Percentiles rank a stretch among this genome's conserved stretches.
phyloP scores from a whole-genome alignment of 2,888 invertebrate species.

The Ormyrus pomaceus region DNA sequence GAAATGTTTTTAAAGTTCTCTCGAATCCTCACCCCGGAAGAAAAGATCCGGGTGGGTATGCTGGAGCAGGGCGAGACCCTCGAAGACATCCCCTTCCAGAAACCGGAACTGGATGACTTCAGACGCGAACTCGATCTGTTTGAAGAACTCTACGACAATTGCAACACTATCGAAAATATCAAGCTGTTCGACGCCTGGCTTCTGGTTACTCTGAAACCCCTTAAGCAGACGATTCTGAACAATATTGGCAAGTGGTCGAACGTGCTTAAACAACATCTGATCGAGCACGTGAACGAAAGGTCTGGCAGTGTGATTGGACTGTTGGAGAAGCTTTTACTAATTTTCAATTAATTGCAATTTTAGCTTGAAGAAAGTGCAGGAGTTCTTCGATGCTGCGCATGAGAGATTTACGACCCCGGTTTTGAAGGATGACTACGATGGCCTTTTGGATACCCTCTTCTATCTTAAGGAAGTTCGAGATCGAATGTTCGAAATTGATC shows the following conservation, averaged over 20 bases:
- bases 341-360: conserved; percentile 28
- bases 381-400: conserved; percentile 87
- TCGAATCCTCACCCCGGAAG: conserved; percentile 83
- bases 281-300: conserved; percentile 87
- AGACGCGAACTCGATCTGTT: conserved; percentile 83
- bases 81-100: neutral
- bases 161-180: conserved; percentile 81
- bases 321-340: no score
- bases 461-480: conserved; percentile 88
- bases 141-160: conserved; percentile 86
- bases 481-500: conserved; percentile 86
- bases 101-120: conserved; percentile 66
- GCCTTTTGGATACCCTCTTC: conserved; percentile 88
- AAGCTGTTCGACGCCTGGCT: conserved; percentile 88
- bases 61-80: conserved; percentile 80
- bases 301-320: conserved; percentile 60
- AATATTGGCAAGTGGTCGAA: conserved; percentile 92
- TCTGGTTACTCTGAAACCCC: conserved; percentile 84
- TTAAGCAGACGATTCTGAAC: conserved; percentile 89
- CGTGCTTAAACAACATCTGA: conserved; percentile 90
- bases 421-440: conserved; percentile 90
- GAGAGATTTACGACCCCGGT: conserved; percentile 84
- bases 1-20: conserved; percentile 87
- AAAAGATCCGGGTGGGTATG: conserved; percentile 77
- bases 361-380: conserved; percentile 85